Percentiles rank a stretch among this genome's conserved stretches.
Conservation (phyloP, 2,888 invertebrate species). For the Metellina segmentata region DNA sequence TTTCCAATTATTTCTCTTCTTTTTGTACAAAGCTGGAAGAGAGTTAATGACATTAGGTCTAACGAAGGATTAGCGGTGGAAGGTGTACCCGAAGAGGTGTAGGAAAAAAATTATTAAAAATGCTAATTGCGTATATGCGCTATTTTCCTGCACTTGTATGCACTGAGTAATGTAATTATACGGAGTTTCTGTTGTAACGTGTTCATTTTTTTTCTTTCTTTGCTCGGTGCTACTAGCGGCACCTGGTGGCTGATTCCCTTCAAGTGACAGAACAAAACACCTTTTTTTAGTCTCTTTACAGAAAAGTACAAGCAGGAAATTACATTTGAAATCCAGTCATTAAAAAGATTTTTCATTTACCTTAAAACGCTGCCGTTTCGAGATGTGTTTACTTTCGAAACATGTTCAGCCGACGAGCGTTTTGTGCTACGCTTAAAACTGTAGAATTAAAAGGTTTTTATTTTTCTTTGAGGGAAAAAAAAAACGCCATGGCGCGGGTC, state of each 20-base stretch:
- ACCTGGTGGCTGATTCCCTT: slow-evolving; percentile 45
- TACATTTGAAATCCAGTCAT: background rate
- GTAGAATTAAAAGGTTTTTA: background rate
- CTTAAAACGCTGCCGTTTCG: background rate
- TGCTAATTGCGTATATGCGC: slow-evolving; percentile 62
- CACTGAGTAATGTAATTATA: slow-evolving; percentile 68
- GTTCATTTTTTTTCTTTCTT: slow-evolving; percentile 10
- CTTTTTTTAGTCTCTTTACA: background rate
- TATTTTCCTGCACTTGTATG: slow-evolving; percentile 47
- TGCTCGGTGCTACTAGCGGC: slow-evolving; percentile 14
- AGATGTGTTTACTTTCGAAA: too few relatives aligned
- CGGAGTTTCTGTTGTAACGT: slow-evolving; percentile 25
- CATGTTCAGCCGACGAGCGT: background rate
- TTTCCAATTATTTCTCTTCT: slow-evolving; percentile 65
- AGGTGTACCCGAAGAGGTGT: slow-evolving; percentile 13
- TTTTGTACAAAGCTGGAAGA: slow-evolving; percentile 51
- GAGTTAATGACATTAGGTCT: slow-evolving; percentile 75
- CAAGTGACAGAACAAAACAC: background rate
- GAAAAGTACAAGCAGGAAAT: background rate
- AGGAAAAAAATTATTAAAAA: slow-evolving; percentile 58
- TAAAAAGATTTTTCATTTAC: slow-evolving; percentile 4
- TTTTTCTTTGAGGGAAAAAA: background rate
- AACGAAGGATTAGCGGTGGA: slow-evolving; percentile 72
- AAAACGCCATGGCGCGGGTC: background rate
- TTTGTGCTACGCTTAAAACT: background rate